Base-by-base conservation (phyloP, 2,888 invertebrate species). In the Protodeltote pygarga region DNA sequence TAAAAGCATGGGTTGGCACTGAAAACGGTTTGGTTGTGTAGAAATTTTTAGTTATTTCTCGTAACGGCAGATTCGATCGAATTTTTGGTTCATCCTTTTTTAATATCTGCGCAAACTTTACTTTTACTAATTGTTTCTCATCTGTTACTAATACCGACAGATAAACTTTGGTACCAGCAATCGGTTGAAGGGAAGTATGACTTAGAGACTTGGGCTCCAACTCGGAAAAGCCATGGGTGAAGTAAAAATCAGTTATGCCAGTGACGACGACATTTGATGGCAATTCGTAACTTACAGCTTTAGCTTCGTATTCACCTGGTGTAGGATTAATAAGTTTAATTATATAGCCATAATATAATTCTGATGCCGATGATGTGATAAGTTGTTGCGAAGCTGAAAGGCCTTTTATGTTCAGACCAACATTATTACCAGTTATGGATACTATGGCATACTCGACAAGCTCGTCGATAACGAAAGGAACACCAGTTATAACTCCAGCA, bases 181-280 rank as follows among this genome's bases (percentile, higher is more conserved):
- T 47, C 1, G 68, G 71, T 16, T 71, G 71, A 3, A 44, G 14
- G 17, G 60, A 25, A 6, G 65, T 67, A 10, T 67, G 55, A 0
- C 19, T 20, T 2, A 31, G 3, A 0, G 39, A 27, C 19, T 59
- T 69, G 2, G 70, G 66, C 21, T 28, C 32, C 10, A 49, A 23
- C 19, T 27, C 21, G 0, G 69, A 71, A 31, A 69, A 69, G 3
- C 69, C 69, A 24, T 65, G 65, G 3, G 24, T 33, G 15, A 72
- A 68, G 14, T 34, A 29, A 21, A 72, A 73, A 14, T 72, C 65
- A 4, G 71, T 68, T 9, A 59, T 53, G 9, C 63, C 67, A 2
- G 52, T 38, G 2, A 67, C 34, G 11, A 60, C 9, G 0, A 67
- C 44, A 0, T 50, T 48, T 0, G 65, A n/a, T n/a, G n/a, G n/a